Base-by-base conservation (phyloP, 2,113 vertebrate species). In the Thunnus maccoyii region DNA sequence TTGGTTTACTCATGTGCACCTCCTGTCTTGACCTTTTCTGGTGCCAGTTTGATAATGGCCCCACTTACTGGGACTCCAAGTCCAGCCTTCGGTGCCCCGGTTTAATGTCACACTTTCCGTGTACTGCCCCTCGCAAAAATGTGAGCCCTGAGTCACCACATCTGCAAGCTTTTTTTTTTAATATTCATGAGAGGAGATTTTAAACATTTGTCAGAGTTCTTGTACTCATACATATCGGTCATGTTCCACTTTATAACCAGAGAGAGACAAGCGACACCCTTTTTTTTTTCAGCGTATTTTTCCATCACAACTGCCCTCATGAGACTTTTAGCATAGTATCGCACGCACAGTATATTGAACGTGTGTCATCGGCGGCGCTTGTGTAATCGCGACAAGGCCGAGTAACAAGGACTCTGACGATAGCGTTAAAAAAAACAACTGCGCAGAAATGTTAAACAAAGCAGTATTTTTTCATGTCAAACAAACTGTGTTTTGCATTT, bases 21-120 rank as follows among this genome's bases (percentile, higher is more conserved):
- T 76, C 36, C 61, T 54, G 41, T 56, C 36, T n/a, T 50, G 69
- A 64, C 47, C 62, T 77, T 66, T 30, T 9, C 32, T 17, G 52
- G 32, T 72, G 82, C 70, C 73, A 82, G 46, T 18, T 57, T 54
- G 47, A 60, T 80, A 78, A 82, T 65, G 61, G 48, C 12, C 2
- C 16, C 22, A 46, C 3, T 73, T 57, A 85, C 67, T 61, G 32
- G 41, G 32, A 78, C 51, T 25, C 56, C 67, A 64, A 17, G 56
- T 64, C 15, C 76, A 72, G 76, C 81, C 80, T 67, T 79, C 18
- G 12, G 68, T 75, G 84, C 27, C 64, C 80, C 72, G 36, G 36
- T 67, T 51, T 67, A 72, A 73, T 83, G 51, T 71, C 78, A 80
- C 36, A 48, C 22, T 63, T 57, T 4, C n/a, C 22, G 58, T 68